Evolutionary conservation across 2,888 invertebrate genomes (phyloP).

Genomic region (Platypus cylindrus): DNA sequence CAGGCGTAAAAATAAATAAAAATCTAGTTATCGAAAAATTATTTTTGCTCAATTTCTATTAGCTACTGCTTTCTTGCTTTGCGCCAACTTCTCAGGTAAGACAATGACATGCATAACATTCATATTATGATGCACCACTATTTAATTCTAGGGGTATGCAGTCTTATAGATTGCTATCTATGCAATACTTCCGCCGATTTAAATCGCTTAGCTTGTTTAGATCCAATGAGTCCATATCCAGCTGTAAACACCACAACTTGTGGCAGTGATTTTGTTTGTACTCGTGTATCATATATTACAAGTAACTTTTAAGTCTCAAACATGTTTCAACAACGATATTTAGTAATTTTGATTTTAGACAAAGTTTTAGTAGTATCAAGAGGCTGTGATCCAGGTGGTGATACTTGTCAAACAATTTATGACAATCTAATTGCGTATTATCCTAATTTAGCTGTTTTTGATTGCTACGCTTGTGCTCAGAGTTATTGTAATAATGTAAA

Average conservation of each 20-base stretch:
- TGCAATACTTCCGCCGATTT: conserved; percentile 12
- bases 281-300: conserved; percentile 3
- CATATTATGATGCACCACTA: no score
- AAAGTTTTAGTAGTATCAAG: conserved; percentile 2
- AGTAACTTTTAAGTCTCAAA: neutral
- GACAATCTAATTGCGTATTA: neutral
- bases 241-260: conserved; percentile 4
- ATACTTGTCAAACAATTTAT: neutral
- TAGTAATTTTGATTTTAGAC: conserved; percentile 2
- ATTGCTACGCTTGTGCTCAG: neutral
- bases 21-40: no score
- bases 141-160: conserved; percentile 6
- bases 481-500: neutral
- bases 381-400: conserved; percentile 3
- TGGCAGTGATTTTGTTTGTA: conserved; percentile 1
- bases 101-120: no score
- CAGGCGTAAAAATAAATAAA: no score
- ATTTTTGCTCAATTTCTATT: neutral
- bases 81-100: neutral
- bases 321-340: neutral
- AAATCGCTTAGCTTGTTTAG: conserved; percentile 11
- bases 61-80: neutral
- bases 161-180: conserved; percentile 6
- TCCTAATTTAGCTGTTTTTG: conserved; percentile 2
- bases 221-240: conserved; percentile 13